Percentiles rank a stretch among this genome's conserved stretches.
phyloP scores from a whole-genome alignment of 2,797 vertebrate genomes.

The Clarias laeviceps region DNA sequence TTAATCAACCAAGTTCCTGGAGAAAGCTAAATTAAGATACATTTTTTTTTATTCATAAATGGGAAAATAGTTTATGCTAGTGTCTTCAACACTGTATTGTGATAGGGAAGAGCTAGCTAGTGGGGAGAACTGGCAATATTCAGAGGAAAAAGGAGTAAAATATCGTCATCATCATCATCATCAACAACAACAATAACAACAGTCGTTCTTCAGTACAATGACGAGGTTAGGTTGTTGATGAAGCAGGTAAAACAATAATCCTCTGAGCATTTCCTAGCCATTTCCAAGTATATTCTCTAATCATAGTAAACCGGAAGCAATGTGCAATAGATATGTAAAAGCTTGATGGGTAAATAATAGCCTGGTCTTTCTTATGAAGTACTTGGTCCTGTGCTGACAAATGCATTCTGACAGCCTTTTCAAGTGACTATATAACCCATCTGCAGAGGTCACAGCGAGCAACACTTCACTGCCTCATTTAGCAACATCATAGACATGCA shows the following conservation, averaged over 20 bases:
- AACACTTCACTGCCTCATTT: constrained; percentile 69
- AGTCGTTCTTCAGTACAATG: neutral
- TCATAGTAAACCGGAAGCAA: neutral
- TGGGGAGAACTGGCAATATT: neutral
- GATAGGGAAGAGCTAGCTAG: neutral
- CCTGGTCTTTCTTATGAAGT: constrained; percentile 35
- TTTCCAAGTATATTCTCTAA: neutral
- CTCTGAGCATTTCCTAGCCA: neutral
- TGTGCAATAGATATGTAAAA: constrained; percentile 16
- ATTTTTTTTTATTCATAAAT: neutral
- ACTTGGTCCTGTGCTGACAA: constrained; percentile 41
- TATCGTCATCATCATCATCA: too few species aligned
- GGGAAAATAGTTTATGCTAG: neutral
- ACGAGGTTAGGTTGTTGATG: neutral
- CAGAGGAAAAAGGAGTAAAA: neutral
- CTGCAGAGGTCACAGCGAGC: constrained; percentile 53
- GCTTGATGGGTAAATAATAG: constrained; percentile 42
- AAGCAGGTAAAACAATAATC: neutral
- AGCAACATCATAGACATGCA: constrained; percentile 63
- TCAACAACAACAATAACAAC: neutral
- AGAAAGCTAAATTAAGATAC: neutral
- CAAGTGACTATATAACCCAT: constrained; percentile 35
- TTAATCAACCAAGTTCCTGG: neutral
- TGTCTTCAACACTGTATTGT: neutral
- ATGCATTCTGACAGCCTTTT: constrained; percentile 59